Evolutionary conservation across 1,140 invertebrate genomes (phyloP).

Genomic region (Bombus pyrosoma): DNA sequence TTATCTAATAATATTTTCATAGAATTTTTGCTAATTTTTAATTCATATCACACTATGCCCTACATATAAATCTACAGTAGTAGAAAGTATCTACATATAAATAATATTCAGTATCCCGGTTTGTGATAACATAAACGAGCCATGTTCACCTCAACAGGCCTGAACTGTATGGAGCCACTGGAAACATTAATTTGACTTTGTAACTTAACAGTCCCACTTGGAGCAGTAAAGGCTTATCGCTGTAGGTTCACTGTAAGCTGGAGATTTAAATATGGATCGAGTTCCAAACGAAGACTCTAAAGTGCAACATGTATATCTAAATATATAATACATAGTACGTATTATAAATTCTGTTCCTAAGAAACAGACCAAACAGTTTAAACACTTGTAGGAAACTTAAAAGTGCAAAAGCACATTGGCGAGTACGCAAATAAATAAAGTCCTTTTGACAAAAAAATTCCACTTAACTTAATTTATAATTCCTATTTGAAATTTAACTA

Average conservation of each 20-base stretch:
- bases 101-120: not conserved
- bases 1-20: no score
- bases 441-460: not conserved
- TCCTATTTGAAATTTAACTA: not conserved
- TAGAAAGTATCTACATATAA: no score
- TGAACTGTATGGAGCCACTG: not conserved
- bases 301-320: not conserved
- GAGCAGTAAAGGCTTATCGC: not conserved
- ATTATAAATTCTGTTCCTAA: not conserved
- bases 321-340: not conserved
- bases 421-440: not conserved
- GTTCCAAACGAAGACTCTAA: not conserved
- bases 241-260: not conserved
- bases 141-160: not conserved
- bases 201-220: not conserved
- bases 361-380: not conserved
- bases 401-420: not conserved
- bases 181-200: not conserved
- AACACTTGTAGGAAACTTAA: not conserved
- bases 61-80: no score
- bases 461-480: not conserved
- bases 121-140: not conserved
- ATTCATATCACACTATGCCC: no score
- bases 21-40: no score
- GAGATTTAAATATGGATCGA: not conserved